A percentile compares a stretch with the other conserved stretches of the same genome.
Conservation (phyloP, 2,888 invertebrate species). For the Agonum fuliginosum region DNA sequence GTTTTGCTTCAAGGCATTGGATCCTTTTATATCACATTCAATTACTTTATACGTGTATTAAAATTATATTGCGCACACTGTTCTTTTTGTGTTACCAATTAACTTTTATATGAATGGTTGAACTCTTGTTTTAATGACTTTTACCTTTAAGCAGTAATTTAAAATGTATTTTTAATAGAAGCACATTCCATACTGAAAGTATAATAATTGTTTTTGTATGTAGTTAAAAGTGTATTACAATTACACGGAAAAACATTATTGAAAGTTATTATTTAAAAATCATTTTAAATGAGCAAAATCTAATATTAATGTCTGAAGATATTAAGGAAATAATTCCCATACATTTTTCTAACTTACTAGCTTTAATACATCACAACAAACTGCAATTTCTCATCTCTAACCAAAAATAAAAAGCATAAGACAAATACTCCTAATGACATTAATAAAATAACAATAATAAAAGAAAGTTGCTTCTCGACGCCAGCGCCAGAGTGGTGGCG, state of each 20-base stretch:
- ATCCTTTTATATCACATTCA: background rate
- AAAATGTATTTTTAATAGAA: constrained; percentile 8
- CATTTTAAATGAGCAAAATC: background rate
- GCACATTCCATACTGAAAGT: background rate
- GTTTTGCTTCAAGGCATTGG: constrained; percentile 14
- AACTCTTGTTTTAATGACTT: constrained; percentile 3
- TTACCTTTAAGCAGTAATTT: background rate
- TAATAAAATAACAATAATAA: constrained; percentile 33
- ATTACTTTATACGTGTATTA: constrained; percentile 28
- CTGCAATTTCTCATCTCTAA: background rate
- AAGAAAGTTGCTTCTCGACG: constrained; percentile 19
- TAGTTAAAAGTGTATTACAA: constrained; percentile 12
- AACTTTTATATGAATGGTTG: background rate
- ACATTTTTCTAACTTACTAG: background rate
- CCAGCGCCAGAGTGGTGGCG: background rate
- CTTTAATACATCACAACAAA: background rate
- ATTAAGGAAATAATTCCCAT: background rate
- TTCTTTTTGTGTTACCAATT: constrained; percentile 16
- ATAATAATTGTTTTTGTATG: background rate
- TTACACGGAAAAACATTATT: no score
- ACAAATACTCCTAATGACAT: constrained; percentile 33
- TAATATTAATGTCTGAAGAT: background rate
- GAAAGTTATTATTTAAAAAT: background rate
- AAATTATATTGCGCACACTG: constrained; percentile 18
- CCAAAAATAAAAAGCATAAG: constrained; percentile 4